Base-by-base conservation (phyloP, 2,113 vertebrate genomes). In the Carollia perspicillata region DNA sequence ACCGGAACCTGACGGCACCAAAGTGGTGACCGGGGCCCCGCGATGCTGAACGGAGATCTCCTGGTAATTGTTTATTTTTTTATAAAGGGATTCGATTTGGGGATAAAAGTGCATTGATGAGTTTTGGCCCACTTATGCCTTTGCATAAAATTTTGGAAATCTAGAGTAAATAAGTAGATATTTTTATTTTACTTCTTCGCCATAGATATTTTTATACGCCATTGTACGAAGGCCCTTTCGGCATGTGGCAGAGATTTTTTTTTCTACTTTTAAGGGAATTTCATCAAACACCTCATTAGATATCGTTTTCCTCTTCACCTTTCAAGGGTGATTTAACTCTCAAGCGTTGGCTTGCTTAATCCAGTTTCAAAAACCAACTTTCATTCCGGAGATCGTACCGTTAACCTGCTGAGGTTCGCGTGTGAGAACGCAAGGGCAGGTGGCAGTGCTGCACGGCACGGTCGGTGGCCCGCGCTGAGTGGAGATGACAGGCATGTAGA, bases 251-350 rank as follows among this genome's bases (percentile, higher is more conserved):
- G 88, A 97, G 88, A 87, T 88, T 85, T 92, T 96, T 88, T 84
- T 93, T 95, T 26, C 93, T 80, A 53, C 81, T 92, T 97, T 86
- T 95, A 93, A 97, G 94, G 89, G 93, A 97, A 97, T 83, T 96
- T 97, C 42, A 94, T 97, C 89, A 94, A 84, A 95, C 97, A 96
- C 96, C 92, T 96, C 95, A 95, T 97, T 95, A 96, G 92, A 85
- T 94, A 92, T 23, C 16, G 89, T 63, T 96, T 98, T 96, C 96
- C 92, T 87, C 97, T 95, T 97, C 89, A 33, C 75, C 69, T 97
- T 96, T 96, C 89, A 95, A 98, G 95, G 93, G 11, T 53, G 44
- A 95, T 97, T 98, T 97, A 97, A 96, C 92, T 96, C 97, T 77
- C 28, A 87, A 94, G 96, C 95, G 68, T 96, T 92, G 89, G 84